A percentile compares a stretch with the other conserved stretches of the same genome.
phyloP scores from a whole-genome alignment of 2,113 vertebrate genomes.

The Clarias magur region DNA sequence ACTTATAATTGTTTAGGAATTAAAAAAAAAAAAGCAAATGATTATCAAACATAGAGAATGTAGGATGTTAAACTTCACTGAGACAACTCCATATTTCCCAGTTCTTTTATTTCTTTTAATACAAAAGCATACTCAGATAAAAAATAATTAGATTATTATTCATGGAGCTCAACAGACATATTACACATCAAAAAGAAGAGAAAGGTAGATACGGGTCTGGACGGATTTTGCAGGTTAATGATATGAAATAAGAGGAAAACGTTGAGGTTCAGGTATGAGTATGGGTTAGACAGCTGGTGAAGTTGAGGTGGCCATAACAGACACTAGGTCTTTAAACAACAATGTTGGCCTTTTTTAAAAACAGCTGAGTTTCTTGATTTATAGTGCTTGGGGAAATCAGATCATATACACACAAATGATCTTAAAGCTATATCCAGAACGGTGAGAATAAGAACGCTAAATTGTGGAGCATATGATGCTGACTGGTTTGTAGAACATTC shows the following conservation, averaged over 20 bases:
- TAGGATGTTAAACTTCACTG: not conserved
- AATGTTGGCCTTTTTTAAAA: not conserved
- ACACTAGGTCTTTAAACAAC: not conserved
- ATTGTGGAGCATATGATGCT: conserved; percentile 7
- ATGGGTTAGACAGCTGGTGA: conserved; percentile 46
- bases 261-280: conserved; percentile 2
- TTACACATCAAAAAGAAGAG: conserved; percentile 52
- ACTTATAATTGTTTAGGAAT: not conserved
- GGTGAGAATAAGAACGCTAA: not conserved
- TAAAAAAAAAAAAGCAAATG: not conserved
- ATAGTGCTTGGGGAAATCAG: not conserved
- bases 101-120: conserved; percentile 67
- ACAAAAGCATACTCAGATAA: conserved; percentile 66
- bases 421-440: not conserved
- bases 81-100: conserved; percentile 39
- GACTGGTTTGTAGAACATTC: not conserved
- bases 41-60: not conserved
- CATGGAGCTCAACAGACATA: conserved; percentile 60
- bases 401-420: not conserved
- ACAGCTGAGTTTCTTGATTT: conserved; percentile 2
- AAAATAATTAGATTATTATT: conserved; percentile 65
- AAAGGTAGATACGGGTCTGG: conserved; percentile 46
- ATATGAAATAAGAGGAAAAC: conserved; percentile 11
- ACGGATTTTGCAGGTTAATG: conserved; percentile 34
- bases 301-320: not conserved